These are phyloP conservation scores for Augiades crinisus DNA, from an alignment of 2,888 invertebrate genomes.

Conservation along the genomic window DNA sequence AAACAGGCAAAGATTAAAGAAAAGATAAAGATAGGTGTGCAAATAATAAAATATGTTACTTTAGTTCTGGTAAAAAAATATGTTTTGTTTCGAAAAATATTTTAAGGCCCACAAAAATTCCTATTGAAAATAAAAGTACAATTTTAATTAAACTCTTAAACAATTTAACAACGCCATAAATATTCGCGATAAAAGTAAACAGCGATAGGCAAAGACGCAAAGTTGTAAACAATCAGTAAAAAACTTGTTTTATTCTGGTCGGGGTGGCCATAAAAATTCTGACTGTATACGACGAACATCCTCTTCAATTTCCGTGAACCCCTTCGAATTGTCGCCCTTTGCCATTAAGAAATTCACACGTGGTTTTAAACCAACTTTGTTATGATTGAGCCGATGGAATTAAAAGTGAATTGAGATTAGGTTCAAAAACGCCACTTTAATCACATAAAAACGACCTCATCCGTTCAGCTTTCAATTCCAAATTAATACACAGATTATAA, in stretches of 20 bases:
- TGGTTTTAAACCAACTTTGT: too few species aligned
- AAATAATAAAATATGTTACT: too few species aligned
- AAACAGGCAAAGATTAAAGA: too few species aligned
- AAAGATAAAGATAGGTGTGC: too few species aligned
- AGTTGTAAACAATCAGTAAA: constrained; percentile 45
- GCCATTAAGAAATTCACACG: not conserved
- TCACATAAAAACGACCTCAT: too few species aligned
- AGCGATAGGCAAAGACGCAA: constrained; percentile 19
- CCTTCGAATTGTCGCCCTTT: not conserved
- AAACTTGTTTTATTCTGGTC: constrained; percentile 50
- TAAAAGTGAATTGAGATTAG: too few species aligned
- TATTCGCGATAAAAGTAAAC: constrained; percentile 20
- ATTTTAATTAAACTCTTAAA: constrained; percentile 22
- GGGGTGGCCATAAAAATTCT: constrained; percentile 36
- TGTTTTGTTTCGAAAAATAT: not conserved
- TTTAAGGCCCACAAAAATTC: not conserved
- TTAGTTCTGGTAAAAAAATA: too few species aligned
- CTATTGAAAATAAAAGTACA: constrained; percentile 5
- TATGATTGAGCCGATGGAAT: too few species aligned
- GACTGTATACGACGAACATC: constrained; percentile 1
- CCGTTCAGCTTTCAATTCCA: too few species aligned
- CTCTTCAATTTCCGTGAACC: not conserved
- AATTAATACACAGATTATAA: too few species aligned
- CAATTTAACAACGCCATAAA: constrained; percentile 21
- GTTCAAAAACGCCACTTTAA: too few species aligned